Percentiles rank a stretch among this genome's conserved stretches.
Conservation (phyloP, 53 echinoderm and acorn worm species). For the Glandiceps talaboti region DNA sequence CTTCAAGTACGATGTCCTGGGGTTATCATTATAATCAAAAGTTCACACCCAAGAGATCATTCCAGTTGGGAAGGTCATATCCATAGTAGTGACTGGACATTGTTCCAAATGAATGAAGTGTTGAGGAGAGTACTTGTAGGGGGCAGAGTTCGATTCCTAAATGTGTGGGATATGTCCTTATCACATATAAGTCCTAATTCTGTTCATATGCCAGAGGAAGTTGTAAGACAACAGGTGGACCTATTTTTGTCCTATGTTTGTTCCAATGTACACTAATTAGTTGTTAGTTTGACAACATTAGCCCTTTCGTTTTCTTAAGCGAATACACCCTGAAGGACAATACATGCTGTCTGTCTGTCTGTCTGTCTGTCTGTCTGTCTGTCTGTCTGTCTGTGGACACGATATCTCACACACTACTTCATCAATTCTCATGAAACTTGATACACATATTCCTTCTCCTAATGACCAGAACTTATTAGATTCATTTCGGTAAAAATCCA, state of each 20-base stretch:
- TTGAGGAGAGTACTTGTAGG: neutral
- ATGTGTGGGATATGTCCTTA: neutral
- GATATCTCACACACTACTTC: too few relatives aligned
- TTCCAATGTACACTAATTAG: too few relatives aligned
- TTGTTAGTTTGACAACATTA: too few relatives aligned
- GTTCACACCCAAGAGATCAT: neutral
- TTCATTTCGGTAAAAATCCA: too few relatives aligned
- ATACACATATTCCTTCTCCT: too few relatives aligned
- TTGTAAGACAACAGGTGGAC: neutral
- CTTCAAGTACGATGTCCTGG: neutral
- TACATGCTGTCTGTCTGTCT: too few relatives aligned
- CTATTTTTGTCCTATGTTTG: neutral
- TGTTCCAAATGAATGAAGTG: neutral
- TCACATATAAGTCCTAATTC: neutral
- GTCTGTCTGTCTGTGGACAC: too few relatives aligned
- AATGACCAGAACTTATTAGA: too few relatives aligned
- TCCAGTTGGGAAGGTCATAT: neutral
- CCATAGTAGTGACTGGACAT: neutral
- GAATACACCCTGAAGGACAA: too few relatives aligned
- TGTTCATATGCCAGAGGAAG: neutral
- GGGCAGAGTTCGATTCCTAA: neutral
- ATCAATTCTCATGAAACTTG: too few relatives aligned
- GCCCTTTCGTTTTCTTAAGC: too few relatives aligned
- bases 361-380: too few relatives aligned
- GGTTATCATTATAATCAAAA: neutral